These are phyloP conservation scores for Aythya fuligula DNA, from an alignment of 2,797 vertebrate species.

Conservation along the genomic window DNA sequence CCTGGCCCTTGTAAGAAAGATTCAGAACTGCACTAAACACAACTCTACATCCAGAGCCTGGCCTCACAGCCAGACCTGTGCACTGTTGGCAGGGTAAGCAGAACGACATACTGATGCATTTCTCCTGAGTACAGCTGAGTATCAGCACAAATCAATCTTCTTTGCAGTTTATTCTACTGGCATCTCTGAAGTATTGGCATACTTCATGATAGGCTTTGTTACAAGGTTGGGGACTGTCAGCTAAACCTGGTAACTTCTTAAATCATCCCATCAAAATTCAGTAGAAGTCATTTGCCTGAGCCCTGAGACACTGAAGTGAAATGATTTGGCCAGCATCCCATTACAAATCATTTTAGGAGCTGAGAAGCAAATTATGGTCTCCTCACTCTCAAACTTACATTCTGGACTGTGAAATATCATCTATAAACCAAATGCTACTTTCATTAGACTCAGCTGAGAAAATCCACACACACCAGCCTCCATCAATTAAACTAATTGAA, in stretches of 20 bases:
- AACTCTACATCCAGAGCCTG: not conserved
- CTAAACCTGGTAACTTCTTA: slow-evolving; percentile 25
- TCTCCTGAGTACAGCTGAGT: not conserved
- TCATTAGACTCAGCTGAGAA: slow-evolving; percentile 55
- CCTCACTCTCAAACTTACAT: not conserved
- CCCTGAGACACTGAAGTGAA: slow-evolving; percentile 4
- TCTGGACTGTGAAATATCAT: slow-evolving; percentile 26
- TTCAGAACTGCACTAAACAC: not conserved
- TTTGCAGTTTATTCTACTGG: not conserved
- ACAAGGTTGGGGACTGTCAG: not conserved
- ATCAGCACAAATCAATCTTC: not conserved
- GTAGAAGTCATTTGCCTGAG: not conserved
- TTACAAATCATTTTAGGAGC: slow-evolving; percentile 3
- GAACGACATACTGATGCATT: not conserved
- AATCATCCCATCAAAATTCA: slow-evolving; percentile 40
- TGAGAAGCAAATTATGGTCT: slow-evolving; percentile 13
- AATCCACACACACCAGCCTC: slow-evolving; percentile 46
- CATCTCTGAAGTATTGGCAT: not conserved
- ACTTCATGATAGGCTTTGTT: not conserved
- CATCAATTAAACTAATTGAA: slow-evolving; percentile 71
- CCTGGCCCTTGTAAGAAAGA: not conserved
- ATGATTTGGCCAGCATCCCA: slow-evolving; percentile 13
- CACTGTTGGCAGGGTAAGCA: not conserved
- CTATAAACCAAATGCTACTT: slow-evolving; percentile 27
- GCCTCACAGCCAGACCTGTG: fast-evolving